phyloP scores from a whole-genome alignment of 1,140 invertebrate genomes.

The Eufriesea mexicana region DNA sequence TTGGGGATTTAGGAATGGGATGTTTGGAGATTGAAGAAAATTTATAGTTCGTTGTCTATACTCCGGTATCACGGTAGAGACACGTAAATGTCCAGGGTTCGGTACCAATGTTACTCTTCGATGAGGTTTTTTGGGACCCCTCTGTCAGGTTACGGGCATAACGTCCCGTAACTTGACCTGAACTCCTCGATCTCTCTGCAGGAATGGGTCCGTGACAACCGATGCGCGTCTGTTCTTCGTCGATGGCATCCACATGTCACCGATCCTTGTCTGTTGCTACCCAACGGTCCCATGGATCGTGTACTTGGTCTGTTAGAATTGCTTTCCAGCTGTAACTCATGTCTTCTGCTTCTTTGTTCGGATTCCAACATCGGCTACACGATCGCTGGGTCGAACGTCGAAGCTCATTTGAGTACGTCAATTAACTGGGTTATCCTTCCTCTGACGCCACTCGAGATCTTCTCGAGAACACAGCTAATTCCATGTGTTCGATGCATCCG shows the following conservation, averaged over 20 bases:
- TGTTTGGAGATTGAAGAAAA: no score
- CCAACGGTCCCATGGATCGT: conserved; percentile 21
- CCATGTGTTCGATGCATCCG: background rate
- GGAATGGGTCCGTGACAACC: conserved; percentile 31
- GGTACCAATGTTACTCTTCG: background rate
- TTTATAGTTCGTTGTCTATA: no score
- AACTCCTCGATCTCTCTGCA: conserved; percentile 14
- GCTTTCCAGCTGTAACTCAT: conserved; percentile 27
- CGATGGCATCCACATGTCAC: conserved; percentile 39
- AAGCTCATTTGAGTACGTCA: conserved; percentile 24
- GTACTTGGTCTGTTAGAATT: background rate
- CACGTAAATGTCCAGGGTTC: background rate
- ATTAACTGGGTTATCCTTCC: conserved; percentile 7
- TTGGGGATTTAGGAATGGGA: no score
- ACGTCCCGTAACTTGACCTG: conserved; percentile 21
- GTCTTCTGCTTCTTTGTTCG: conserved; percentile 23
- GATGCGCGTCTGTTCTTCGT: conserved; percentile 39
- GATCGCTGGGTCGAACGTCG: background rate
- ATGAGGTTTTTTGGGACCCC: background rate
- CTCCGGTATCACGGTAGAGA: background rate
- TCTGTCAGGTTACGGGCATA: background rate
- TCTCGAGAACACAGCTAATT: background rate
- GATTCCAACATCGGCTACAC: conserved; percentile 19
- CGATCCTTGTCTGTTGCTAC: conserved; percentile 33
- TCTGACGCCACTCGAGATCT: no score